A percentile compares a stretch with the other conserved stretches of the same genome.
These are phyloP conservation scores for Bettongia penicillata DNA, from an alignment of 2,113 vertebrate genomes.

Conservation along the genomic window DNA sequence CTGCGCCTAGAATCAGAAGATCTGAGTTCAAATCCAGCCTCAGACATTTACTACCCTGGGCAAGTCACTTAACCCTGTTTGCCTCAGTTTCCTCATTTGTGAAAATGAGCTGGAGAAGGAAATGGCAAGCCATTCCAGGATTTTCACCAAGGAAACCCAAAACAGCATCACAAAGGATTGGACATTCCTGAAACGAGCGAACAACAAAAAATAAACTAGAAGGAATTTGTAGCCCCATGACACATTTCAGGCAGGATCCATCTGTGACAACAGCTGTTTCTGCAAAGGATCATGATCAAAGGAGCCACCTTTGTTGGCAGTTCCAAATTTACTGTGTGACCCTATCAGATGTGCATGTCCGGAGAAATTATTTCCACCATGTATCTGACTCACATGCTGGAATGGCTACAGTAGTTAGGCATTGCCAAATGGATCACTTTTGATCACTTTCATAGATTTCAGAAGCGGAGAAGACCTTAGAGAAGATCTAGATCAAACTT, in stretches of 20 bases:
- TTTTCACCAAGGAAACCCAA: background rate
- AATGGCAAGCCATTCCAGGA: background rate
- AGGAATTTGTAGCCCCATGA: slow-evolving; percentile 20
- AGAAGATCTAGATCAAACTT: background rate
- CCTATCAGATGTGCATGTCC: background rate
- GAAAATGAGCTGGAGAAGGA: background rate
- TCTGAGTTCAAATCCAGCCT: background rate
- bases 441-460: slow-evolving; percentile 18
- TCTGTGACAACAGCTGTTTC: slow-evolving; percentile 35
- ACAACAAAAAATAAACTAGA: background rate
- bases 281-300: background rate
- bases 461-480: background rate
- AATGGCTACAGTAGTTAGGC: slow-evolving; percentile 18
- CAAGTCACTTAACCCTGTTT: background rate
- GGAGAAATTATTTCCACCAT: slow-evolving; percentile 18
- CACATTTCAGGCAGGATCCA: slow-evolving; percentile 33
- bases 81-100: background rate
- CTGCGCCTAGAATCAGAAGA: background rate
- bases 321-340: background rate
- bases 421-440: background rate
- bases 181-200: background rate
- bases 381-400: slow-evolving; percentile 3
- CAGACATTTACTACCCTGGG: background rate
- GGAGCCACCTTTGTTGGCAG: slow-evolving; percentile 1
- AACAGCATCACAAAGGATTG: background rate